Conservation (phyloP, 2,113 vertebrate genomes). For the Mobula birostris region DNA sequence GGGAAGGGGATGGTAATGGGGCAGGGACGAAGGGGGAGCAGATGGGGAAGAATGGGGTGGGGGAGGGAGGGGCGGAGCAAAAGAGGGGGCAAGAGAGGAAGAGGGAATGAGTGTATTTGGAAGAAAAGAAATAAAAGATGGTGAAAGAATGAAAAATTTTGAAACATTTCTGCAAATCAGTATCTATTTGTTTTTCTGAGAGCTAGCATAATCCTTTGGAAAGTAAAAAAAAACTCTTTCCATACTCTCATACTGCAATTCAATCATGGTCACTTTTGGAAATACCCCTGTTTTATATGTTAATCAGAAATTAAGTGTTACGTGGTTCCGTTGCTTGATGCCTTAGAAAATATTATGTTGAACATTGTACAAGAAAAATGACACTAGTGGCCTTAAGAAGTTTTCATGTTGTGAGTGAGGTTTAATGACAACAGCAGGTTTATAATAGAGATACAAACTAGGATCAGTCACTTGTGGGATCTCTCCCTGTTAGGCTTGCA, state of each 20-base stretch:
- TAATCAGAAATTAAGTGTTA: conserved; percentile 59
- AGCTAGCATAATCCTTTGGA: conserved; percentile 46
- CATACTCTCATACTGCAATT: conserved; percentile 51
- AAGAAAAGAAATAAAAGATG: neutral
- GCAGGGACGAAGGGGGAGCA: neutral
- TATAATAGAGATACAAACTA: conserved; percentile 51
- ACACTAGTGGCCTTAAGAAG: conserved; percentile 54
- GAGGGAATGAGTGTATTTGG: neutral
- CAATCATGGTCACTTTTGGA: conserved; percentile 56
- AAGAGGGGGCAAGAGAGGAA: neutral
- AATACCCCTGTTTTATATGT: conserved; percentile 61
- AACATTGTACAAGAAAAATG: conserved; percentile 55
- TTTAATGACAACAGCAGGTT: conserved; percentile 54
- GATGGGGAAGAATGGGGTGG: no score
- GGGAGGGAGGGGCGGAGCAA: no score
- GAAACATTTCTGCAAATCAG: neutral
- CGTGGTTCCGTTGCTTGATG: conserved; percentile 55
- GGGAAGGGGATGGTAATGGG: neutral
- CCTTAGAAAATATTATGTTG: conserved; percentile 54
- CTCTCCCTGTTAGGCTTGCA: conserved; percentile 58
- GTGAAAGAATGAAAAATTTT: neutral
- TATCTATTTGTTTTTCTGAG: neutral
- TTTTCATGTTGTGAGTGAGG: conserved; percentile 54
- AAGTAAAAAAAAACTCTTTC: conserved; percentile 60
- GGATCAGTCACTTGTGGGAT: conserved; percentile 55